A percentile compares a stretch with the other conserved stretches of the same genome.
Evolutionary conservation across 2,113 vertebrate genomes (phyloP).

Genomic region (Halcyon senegalensis): DNA sequence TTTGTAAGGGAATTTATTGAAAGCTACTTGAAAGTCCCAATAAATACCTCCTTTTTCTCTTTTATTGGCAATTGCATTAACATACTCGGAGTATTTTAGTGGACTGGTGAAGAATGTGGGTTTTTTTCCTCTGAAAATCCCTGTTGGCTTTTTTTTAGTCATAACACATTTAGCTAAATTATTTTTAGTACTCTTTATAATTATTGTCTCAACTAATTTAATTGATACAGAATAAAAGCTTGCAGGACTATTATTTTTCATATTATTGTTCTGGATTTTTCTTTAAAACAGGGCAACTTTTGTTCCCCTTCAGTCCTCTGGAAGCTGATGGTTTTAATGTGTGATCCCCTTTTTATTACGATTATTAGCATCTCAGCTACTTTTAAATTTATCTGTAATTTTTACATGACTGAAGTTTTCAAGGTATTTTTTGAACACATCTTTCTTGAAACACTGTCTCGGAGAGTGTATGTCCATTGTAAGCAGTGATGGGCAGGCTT

Average conservation of each 20-base stretch:
- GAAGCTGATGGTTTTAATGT: neutral
- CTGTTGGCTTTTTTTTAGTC: neutral
- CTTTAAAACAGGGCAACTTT: neutral
- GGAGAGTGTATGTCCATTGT: neutral
- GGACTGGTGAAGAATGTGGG: neutral
- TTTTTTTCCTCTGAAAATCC: neutral
- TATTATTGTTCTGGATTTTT: constrained; percentile 5
- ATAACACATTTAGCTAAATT: neutral
- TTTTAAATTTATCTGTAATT: neutral
- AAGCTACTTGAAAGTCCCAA: neutral
- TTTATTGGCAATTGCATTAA: neutral
- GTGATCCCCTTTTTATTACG: neutral
- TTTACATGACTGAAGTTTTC: neutral
- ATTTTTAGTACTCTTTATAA: constrained; percentile 31
- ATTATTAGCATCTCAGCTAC: neutral
- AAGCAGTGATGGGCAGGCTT: neutral
- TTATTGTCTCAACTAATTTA: constrained; percentile 36
- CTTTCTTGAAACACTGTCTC: neutral
- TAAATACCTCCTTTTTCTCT: neutral
- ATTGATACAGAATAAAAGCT: constrained; percentile 5
- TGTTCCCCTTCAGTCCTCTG: neutral
- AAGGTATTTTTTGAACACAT: neutral
- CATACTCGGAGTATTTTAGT: neutral
- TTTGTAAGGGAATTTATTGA: constrained; percentile 5
- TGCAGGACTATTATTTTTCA: neutral